Evolutionary conservation across 53 echinoderm and acorn worm genomes (phyloP), one percentile per base, ranked within the genome.

Genomic region (Holothuria leucospilota): DNA sequence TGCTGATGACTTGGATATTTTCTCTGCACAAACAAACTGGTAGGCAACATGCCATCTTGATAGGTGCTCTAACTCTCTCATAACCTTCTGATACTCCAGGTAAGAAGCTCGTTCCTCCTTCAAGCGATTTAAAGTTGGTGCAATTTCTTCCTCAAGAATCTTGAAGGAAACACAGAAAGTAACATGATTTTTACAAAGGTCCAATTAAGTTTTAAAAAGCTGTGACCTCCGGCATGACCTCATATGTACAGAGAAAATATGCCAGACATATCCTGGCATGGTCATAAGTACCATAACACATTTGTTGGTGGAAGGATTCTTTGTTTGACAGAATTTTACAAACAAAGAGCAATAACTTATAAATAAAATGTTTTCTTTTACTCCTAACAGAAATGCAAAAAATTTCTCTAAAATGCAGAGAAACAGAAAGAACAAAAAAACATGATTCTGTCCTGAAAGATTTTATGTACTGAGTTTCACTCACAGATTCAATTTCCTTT

Each of bases 91-190:
- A 67, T 95, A 98, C 78, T 98, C 98, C 69, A 98, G 86, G 85
- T 98, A 98, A 69, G 92, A 93, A 59, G 98, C 95, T 58, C 98
- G 90, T 67, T 98, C 98, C 87, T 95, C 93, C 74, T 95, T 93
- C 24, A 98, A 92, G n/a, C 93, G 91, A 58, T 90, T 93, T 69
- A 98, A 85, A 63, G 98, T 98, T 15, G 98, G 98, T 4, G 95
- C 95, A 63, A 98, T 98, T 93, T 98, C 98, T 87, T 98, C 98
- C 0, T 91, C 90, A 86, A 98, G 86, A 61, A 98, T 92, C 98
- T 98, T 65, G 56, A 0, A 56, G 56, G 18, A 56, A 16, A 56
- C 0, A 0, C 5, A 56, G 18, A 56, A 56, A 3, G 8, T 46
- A 46, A 56, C 0, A 56, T 16, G 18, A 56, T 2, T 56, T 56